Evolutionary conservation across 2,888 invertebrate species (phyloP).

Genomic region (Caenorhabditis sp.): DNA sequence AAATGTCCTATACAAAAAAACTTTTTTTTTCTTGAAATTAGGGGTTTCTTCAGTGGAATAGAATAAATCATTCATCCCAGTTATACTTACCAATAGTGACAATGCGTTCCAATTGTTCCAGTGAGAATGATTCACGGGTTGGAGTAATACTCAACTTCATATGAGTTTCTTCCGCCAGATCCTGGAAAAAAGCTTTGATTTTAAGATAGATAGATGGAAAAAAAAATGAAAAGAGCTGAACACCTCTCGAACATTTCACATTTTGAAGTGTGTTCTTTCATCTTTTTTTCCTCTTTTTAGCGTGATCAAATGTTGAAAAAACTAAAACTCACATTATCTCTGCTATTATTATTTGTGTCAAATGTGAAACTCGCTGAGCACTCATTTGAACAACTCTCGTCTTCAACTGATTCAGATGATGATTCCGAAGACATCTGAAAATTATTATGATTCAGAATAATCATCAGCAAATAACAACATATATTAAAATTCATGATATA

Average conservation of each 20-base stretch:
- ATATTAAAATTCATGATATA: not conserved
- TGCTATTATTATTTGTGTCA: conserved; percentile 56
- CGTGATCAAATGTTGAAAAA: not conserved
- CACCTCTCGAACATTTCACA: not conserved
- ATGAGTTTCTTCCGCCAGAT: conserved; percentile 45
- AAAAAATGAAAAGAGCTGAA: not conserved
- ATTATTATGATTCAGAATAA: not conserved
- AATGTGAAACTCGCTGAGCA: conserved; percentile 59
- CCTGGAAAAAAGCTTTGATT: conserved; percentile 10
- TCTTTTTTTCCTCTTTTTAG: not conserved
- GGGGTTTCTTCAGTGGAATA: no score
- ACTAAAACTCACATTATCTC: conserved; percentile 14
- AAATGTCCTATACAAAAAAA: no score
- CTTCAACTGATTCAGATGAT: conserved; percentile 47
- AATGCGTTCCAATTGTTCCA: conserved; percentile 39
- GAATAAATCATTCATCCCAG: no score
- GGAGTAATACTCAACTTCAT: conserved; percentile 45
- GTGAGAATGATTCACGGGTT: conserved; percentile 39
- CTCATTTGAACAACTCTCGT: conserved; percentile 48
- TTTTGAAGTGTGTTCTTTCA: not conserved
- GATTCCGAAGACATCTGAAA: conserved; percentile 43
- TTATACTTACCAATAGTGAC: conserved; percentile 55
- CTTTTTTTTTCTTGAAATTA: no score
- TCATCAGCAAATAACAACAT: not conserved
- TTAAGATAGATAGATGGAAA: not conserved